These are phyloP conservation scores for Eutrigla gurnardus DNA, from an alignment of 2,797 vertebrate species.

Conservation along the genomic window DNA sequence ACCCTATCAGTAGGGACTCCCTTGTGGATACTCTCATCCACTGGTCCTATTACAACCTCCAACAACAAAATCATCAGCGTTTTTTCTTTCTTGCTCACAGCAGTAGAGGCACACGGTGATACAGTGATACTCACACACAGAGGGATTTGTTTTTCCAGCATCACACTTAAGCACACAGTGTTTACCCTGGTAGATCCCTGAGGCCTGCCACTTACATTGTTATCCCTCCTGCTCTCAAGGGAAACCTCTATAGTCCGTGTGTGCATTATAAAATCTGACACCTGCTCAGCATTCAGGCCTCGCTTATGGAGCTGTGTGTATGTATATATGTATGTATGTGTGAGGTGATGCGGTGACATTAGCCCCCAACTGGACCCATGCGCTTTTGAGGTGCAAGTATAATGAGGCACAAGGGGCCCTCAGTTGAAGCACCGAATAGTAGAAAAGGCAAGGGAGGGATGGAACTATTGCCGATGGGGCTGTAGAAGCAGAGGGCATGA, in stretches of 20 bases:
- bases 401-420: constrained; percentile 50
- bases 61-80: constrained; percentile 36
- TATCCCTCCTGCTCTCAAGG: constrained; percentile 26
- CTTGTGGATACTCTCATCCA: constrained; percentile 25
- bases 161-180: constrained; percentile 29
- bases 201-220: constrained; percentile 48
- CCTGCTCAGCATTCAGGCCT: constrained; percentile 45
- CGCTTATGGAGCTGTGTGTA: constrained; percentile 18
- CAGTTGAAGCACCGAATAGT: constrained; percentile 29
- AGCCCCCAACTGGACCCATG: constrained; percentile 1
- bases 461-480: constrained; percentile 12
- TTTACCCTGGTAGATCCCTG: constrained; percentile 51
- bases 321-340: constrained; percentile 4
- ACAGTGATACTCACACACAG: constrained; percentile 18
- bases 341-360: constrained; percentile 4
- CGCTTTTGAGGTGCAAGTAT: constrained; percentile 32
- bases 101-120: constrained; percentile 13
- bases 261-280: constrained; percentile 26
- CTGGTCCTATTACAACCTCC: constrained; percentile 38
- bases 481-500: constrained; percentile 36
- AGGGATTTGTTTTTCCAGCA: constrained; percentile 27
- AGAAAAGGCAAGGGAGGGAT: constrained; percentile 23
- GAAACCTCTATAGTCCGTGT: constrained; percentile 8
- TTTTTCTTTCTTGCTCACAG: constrained; percentile 19
- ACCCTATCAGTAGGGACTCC: constrained; percentile 61